A percentile compares a stretch with the other conserved stretches of the same genome.
Conservation (phyloP, 64 coral and sea anemone species). For the Pachyseris speciosa region DNA sequence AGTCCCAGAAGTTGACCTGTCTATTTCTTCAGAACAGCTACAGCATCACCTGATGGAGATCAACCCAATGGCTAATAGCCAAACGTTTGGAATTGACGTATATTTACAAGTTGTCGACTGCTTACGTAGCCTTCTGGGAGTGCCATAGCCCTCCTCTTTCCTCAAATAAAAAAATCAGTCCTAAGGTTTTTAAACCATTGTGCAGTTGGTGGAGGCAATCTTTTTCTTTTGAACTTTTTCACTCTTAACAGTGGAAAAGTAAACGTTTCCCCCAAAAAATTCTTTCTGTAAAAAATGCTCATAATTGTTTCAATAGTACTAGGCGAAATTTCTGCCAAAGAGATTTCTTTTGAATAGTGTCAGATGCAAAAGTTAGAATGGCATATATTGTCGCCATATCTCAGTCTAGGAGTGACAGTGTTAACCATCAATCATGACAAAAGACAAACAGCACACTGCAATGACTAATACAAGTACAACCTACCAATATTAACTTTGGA, state of each 20-base stretch:
- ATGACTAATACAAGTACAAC: constrained; percentile 28
- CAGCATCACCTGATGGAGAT: background rate
- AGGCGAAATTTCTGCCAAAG: background rate
- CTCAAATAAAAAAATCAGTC: too few relatives aligned
- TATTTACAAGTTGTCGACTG: background rate
- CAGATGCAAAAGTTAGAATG: constrained; percentile 17
- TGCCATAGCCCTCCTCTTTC: background rate
- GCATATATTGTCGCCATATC: background rate
- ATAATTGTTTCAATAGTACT: constrained; percentile 1
- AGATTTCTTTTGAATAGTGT: constrained; percentile 10
- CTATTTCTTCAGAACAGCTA: background rate
- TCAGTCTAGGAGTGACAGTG: background rate
- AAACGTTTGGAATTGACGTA: constrained; percentile 21
- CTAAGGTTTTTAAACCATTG: background rate
- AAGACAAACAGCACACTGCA: constrained; percentile 14
- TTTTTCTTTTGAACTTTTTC: background rate
- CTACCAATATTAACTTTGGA: constrained; percentile 21
- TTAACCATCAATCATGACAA: constrained; percentile 13
- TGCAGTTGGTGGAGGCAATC: background rate
- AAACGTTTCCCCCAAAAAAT: too few relatives aligned
- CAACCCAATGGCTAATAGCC: constrained; percentile 10
- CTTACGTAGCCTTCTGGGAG: background rate
- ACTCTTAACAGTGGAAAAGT: background rate
- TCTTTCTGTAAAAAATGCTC: constrained; percentile 5
- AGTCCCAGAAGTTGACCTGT: background rate